Percentiles rank a stretch among this genome's conserved stretches.
Evolutionary conservation across 2,888 invertebrate genomes (phyloP).

Genomic region (Hemicrepidius hirtus): DNA sequence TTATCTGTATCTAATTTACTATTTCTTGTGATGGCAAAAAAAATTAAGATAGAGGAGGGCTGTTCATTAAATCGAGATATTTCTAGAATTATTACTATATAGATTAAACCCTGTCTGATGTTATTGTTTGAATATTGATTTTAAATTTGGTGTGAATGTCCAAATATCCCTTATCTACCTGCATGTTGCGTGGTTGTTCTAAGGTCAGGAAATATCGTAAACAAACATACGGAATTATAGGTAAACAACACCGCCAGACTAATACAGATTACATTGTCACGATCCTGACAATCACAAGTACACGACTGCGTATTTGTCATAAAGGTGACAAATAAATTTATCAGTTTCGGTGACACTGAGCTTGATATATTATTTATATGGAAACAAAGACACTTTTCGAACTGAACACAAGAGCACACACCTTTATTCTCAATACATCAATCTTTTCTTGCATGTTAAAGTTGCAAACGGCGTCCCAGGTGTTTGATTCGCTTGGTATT

Average conservation of each 20-base stretch:
- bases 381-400: constrained; percentile 40
- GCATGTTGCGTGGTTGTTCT: background rate
- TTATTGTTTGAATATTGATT: no score
- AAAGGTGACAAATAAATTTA: constrained; percentile 47
- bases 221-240: constrained; percentile 1
- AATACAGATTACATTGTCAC: constrained; percentile 20
- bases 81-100: no score
- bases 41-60: no score
- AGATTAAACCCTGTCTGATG: no score
- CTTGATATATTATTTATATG: constrained; percentile 39
- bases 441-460: constrained; percentile 45
- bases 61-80: no score
- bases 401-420: no score
- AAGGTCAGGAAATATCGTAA: constrained; percentile 21
- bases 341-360: constrained; percentile 32
- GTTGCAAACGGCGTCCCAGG: constrained; percentile 47
- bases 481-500: constrained; percentile 50
- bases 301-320: constrained; percentile 33
- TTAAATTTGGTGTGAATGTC: no score
- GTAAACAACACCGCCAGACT: background rate
- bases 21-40: no score
- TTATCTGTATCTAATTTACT: no score
- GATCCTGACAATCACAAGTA: constrained; percentile 23
- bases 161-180: background rate
- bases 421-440: constrained; percentile 50